These are phyloP conservation scores for Crotophaga sulcirostris DNA, from an alignment of 2,113 vertebrate genomes.

Conservation along the genomic window DNA sequence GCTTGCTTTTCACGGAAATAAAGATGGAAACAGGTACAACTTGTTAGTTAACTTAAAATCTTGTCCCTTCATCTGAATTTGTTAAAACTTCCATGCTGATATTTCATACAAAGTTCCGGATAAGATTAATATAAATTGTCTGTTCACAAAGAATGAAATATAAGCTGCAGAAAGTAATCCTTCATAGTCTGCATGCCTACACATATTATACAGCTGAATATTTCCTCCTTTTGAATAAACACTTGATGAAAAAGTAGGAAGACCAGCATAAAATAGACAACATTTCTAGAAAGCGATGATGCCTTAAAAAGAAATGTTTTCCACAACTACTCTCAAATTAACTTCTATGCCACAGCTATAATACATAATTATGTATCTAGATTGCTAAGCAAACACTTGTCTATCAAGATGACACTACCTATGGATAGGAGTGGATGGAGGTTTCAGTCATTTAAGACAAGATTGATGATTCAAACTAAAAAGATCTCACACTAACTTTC, in stretches of 20 bases:
- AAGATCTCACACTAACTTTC: not conserved
- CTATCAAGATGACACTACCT: not conserved
- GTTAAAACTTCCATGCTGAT: not conserved
- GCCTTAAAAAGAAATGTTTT: not conserved
- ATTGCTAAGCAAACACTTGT: not conserved
- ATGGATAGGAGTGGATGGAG: not conserved
- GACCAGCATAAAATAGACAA: not conserved
- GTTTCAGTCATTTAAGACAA: not conserved
- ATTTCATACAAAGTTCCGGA: not conserved
- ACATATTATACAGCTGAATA: not conserved
- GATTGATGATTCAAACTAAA: not conserved
- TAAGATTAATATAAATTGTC: not conserved
- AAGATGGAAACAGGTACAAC: not conserved
- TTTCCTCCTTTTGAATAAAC: not conserved
- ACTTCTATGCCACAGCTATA: not conserved
- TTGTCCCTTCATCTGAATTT: not conserved
- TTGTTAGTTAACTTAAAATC: not conserved
- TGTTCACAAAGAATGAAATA: not conserved
- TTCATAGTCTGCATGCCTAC: not conserved
- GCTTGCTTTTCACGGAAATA: not conserved
- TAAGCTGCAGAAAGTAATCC: not conserved
- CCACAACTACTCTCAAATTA: not conserved
- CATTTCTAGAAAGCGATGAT: not conserved
- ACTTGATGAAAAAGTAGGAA: not conserved
- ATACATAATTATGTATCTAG: not conserved